Evolutionary conservation across 23 tunicate species (phyloP), one percentile per base, ranked within the genome.

Genomic region (Halocynthia roretzi): DNA sequence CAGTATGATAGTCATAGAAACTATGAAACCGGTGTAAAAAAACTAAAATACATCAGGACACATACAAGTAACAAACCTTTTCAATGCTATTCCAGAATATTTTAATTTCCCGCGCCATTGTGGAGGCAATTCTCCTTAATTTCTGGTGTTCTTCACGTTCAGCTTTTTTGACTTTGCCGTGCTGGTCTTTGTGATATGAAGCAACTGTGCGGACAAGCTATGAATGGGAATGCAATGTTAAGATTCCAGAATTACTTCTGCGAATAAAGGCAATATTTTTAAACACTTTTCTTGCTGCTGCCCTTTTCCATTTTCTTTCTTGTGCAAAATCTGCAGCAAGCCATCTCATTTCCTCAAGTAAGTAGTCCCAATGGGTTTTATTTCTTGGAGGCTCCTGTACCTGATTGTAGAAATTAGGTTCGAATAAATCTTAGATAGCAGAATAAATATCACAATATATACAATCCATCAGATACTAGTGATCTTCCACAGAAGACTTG

Each of bases 301-400:
- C 91, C 50, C 82, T 58, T 57, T 94, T 94, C 99, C 99, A 94
- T 77, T 88, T 87, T 56, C 95, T 52, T 76, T 94, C 99, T 62
- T 94, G 99, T 19, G 85, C 87, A 68, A 94, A 94, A 72, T 94
- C 99, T 20, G 95, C 83, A 60, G 99, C 95, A 56, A 94, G 62
- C 99, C 99, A 94, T 56, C 87, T 63, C 95, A 94, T 88, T 65
- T 94, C 99, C 49, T 88, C 96, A 8, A 94, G 87, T 56, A 94
- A 58, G 65, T 94, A 94, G 70, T 94, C 99, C 99, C 99, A 94
- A 67, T 94, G 99, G 19, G 99, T 78, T 67, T 94, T 94, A 49
- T 56, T 72, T 12, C 86, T 66, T 40, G 83, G 85, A 44, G 98
- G 98, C 72, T 93, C 98, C 66, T 81, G 90, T 20, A 90, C 90